Conservation (phyloP, 2,797 vertebrate species). For the Pangasius mekongensis region DNA sequence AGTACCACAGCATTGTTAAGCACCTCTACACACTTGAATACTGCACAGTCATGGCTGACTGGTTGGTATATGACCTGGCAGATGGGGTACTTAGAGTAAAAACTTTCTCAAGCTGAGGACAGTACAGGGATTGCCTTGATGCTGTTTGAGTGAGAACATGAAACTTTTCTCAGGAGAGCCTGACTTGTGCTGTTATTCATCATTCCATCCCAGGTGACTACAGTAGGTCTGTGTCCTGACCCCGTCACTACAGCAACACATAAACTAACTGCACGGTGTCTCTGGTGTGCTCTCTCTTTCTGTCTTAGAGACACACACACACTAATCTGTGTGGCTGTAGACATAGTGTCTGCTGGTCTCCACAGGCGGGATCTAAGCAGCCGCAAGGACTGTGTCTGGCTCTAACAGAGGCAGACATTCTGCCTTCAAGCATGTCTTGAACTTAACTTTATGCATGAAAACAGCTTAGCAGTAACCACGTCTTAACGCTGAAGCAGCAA, state of each 20-base stretch:
- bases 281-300: conserved; percentile 42
- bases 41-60: not conserved
- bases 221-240: conserved; percentile 72
- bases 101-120: not conserved
- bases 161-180: conserved; percentile 76
- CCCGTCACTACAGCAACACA: conserved; percentile 80
- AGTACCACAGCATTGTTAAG: not conserved
- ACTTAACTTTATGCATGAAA: not conserved
- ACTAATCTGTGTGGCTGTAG: conserved; percentile 54
- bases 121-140: not conserved
- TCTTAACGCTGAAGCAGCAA: conserved; percentile 6
- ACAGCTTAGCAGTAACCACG: not conserved
- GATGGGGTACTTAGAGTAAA: not conserved
- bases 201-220: conserved; percentile 77
- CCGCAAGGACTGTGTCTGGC: conserved; percentile 13
- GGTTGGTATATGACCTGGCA: not conserved
- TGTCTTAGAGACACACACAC: conserved; percentile 29
- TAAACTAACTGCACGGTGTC: conserved; percentile 70
- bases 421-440: conserved; percentile 3
- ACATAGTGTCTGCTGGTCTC: conserved; percentile 66
- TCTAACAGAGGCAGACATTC: conserved; percentile 32
- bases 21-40: not conserved
- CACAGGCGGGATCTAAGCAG: conserved; percentile 22
- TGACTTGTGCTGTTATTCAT: conserved; percentile 80
- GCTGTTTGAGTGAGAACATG: conserved; percentile 55